A percentile compares a stretch with the other conserved stretches of the same genome.
phyloP scores from a whole-genome alignment of 2,113 vertebrate species.

The Hyaena hyaena region DNA sequence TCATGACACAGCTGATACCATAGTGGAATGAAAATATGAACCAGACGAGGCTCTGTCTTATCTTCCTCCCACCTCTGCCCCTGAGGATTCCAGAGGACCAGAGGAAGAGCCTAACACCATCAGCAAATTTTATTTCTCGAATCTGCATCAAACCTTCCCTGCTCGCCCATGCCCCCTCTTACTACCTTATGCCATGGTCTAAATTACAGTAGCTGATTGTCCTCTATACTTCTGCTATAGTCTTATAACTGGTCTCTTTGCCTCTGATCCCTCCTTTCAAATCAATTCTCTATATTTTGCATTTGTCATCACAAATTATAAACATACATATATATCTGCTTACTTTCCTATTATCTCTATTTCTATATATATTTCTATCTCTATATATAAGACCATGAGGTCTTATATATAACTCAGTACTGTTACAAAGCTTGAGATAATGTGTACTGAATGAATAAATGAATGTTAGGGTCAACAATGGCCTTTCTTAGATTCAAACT shows the following conservation, averaged over 20 bases:
- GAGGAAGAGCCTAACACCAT: not conserved
- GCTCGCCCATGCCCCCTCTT: not conserved
- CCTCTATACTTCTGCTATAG: not conserved
- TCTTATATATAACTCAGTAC: not conserved
- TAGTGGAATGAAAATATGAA: conserved; percentile 30
- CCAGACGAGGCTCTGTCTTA: not conserved
- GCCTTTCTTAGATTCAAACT: not conserved
- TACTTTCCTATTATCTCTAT: not conserved
- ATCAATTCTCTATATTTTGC: not conserved
- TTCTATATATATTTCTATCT: not conserved
- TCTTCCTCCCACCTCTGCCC: not conserved
- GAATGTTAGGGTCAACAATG: not conserved
- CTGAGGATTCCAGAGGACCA: not conserved
- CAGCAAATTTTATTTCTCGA: not conserved
- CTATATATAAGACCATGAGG: not conserved
- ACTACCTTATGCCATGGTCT: not conserved
- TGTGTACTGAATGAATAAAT: not conserved
- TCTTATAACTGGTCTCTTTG: not conserved
- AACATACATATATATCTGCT: not conserved
- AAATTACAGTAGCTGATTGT: not conserved
- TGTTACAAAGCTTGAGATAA: not conserved
- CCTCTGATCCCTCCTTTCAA: not conserved
- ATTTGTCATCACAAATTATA: not conserved
- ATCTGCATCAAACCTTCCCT: not conserved
- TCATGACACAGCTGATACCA: not conserved